Conservation (phyloP, 2,797 vertebrate genomes). For the Danio albolineatus region DNA sequence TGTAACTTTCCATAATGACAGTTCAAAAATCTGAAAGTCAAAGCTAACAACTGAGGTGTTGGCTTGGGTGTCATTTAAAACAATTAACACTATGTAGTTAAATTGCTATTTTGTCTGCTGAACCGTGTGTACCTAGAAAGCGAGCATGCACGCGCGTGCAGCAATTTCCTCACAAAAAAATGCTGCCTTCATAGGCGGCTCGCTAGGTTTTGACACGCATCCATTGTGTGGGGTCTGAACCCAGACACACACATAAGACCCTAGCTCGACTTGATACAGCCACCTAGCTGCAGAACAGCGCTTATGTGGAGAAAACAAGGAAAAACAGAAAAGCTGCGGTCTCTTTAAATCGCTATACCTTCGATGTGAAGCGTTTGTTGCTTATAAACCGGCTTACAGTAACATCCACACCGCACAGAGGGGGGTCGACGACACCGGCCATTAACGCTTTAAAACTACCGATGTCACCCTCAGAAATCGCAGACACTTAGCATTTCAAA, state of each 20-base stretch:
- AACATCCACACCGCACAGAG: conserved; percentile 77
- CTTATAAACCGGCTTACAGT: conserved; percentile 74
- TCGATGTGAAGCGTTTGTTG: conserved; percentile 78
- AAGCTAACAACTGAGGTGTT: not conserved
- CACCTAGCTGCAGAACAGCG: conserved; percentile 61
- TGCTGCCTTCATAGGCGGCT: not conserved
- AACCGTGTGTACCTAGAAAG: not conserved
- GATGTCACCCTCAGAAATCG: conserved; percentile 62
- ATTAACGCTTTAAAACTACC: conserved; percentile 54
- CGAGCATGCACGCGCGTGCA: not conserved
- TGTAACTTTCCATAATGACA: not conserved
- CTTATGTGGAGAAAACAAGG: conserved; percentile 41
- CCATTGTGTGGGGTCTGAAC: conserved; percentile 42
- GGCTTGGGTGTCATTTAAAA: not conserved
- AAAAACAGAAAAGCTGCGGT: conserved; percentile 66
- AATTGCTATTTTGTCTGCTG: not conserved
- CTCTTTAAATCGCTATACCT: conserved; percentile 80
- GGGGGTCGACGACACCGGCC: conserved; percentile 71
- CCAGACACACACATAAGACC: conserved; percentile 15
- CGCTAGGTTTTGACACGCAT: conserved; percentile 11
- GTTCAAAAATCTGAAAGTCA: not conserved
- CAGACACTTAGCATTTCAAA: conserved; percentile 75
- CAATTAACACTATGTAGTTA: not conserved
- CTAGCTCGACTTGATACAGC: conserved; percentile 63
- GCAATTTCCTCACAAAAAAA: not conserved